Evolutionary conservation across 37 sponge, comb jelly and placozoan species (phyloP), one percentile per base, ranked within the genome.

Genomic region (Hexactinellida sp.): DNA sequence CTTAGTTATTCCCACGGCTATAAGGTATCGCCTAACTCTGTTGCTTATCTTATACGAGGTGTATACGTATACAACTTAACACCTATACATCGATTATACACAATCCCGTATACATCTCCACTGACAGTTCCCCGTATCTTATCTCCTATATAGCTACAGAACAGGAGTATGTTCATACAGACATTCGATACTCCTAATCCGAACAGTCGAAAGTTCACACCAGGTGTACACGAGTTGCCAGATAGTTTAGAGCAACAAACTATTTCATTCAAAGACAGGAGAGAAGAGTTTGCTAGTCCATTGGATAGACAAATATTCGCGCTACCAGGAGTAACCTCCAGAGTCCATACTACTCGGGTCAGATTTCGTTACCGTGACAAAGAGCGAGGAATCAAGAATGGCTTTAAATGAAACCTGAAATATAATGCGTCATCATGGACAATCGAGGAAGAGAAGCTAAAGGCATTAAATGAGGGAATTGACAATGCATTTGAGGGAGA

Each of bases 121-220:
- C n/a, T n/a, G n/a, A n/a, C n/a, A n/a, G n/a, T n/a, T n/a, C n/a
- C n/a, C n/a, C n/a, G n/a, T n/a, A n/a, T n/a, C n/a, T n/a, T n/a
- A n/a, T n/a, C n/a, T n/a, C n/a, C n/a, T n/a, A n/a, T n/a, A n/a
- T 19, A 16, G 52, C 52, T 47, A 47, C 52, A 47, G 30, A 10
- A 23, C 13, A 63, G 76, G 13, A n/a, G 76, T 24, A 98, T 98
- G 99, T 98, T 95, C 87, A 91, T 98, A 19, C 99, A 98, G 89
- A 92, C 94, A 24, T 94, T 92, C 38, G 91, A 88, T 36, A 98
- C 99, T n/a, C 99, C 99, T 0, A 98, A 98, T 84, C 99, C 99
- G 0, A 95, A 95, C 91, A 92, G 94, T 55, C 90, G 95, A 82
- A 98, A 98, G 90, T 95, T 98, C 85, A 86, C 95, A 3, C 99